phyloP scores from a whole-genome alignment of 1,140 invertebrate species.

The Hermetia illucens region DNA sequence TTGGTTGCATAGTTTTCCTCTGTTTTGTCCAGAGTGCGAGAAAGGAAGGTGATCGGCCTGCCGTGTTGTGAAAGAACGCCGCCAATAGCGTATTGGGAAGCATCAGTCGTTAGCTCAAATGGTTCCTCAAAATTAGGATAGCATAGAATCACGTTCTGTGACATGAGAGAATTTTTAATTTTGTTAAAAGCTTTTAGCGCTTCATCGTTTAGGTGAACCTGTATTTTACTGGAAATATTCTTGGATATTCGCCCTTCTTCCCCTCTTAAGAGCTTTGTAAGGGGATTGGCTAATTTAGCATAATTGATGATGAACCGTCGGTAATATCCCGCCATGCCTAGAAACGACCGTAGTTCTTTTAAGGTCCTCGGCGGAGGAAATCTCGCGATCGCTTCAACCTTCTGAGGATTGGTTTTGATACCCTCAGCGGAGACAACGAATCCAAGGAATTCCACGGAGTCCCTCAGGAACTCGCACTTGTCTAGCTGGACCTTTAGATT shows the following conservation, averaged over 20 bases:
- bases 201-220: not conserved
- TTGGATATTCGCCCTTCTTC: slow-evolving; percentile 5
- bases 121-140: slow-evolving; percentile 20
- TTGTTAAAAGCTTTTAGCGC: slow-evolving; percentile 6
- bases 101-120: slow-evolving; percentile 21
- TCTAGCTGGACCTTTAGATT: too few relatives aligned
- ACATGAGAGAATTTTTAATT: slow-evolving; percentile 7
- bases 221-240: slow-evolving; percentile 5
- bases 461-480: too few relatives aligned
- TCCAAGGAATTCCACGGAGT: slow-evolving; percentile 16
- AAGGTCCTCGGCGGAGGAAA: slow-evolving; percentile 14
- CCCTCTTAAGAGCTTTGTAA: slow-evolving; percentile 9
- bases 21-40: slow-evolving; percentile 11
- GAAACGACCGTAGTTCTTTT: slow-evolving; percentile 15
- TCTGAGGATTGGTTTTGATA: slow-evolving; percentile 10
- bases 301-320: slow-evolving; percentile 23
- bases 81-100: slow-evolving; percentile 16
- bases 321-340: slow-evolving; percentile 18
- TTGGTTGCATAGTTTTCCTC: slow-evolving; percentile 18
- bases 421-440: slow-evolving; percentile 14
- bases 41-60: slow-evolving; percentile 25
- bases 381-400: slow-evolving; percentile 11
- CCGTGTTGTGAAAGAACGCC: slow-evolving; percentile 12
- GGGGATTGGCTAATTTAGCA: slow-evolving; percentile 17
- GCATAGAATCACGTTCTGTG: slow-evolving; percentile 13